These are phyloP conservation scores for Scaptomyza pallida DNA, from an alignment of 1,140 invertebrate species.

Conservation along the genomic window DNA sequence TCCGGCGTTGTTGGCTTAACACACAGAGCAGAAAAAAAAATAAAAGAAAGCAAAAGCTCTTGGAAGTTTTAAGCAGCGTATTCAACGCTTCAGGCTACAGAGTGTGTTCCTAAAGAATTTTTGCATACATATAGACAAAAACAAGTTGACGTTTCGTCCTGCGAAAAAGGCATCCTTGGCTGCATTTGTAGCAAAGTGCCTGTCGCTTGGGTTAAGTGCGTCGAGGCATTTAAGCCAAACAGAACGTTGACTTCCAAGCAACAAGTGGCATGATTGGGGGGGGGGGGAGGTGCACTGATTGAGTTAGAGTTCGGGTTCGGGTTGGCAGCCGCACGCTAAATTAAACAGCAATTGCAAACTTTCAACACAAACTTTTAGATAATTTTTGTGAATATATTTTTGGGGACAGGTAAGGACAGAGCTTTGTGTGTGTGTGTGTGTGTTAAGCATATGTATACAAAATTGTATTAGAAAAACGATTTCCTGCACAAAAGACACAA, in stretches of 20 bases:
- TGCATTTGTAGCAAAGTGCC: constrained; percentile 73
- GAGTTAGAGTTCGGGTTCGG: constrained; percentile 54
- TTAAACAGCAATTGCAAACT: constrained; percentile 81
- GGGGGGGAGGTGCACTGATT: constrained; percentile 53
- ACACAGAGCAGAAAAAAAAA: constrained; percentile 30
- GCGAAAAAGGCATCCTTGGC: constrained; percentile 53
- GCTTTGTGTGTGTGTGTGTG: constrained; percentile 11
- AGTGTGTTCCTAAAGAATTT: constrained; percentile 29
- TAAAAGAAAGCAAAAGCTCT: constrained; percentile 15
- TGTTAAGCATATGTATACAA: constrained; percentile 51
- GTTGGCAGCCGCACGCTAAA: constrained; percentile 67
- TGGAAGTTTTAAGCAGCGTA: constrained; percentile 14
- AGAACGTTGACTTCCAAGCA: constrained; percentile 40
- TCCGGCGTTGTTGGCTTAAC: constrained; percentile 35
- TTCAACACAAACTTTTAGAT: constrained; percentile 66
- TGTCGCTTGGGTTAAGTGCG: constrained; percentile 46
- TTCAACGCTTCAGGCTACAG: constrained; percentile 36
- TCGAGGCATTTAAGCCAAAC: constrained; percentile 43
- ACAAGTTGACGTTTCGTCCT: constrained; percentile 2
- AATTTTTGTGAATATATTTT: constrained; percentile 54
- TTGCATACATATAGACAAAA: constrained; percentile 24
- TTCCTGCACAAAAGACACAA: constrained; percentile 47
- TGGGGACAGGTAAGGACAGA: constrained; percentile 11
- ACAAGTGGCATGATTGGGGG: constrained; percentile 61
- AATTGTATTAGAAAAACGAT: constrained; percentile 53